These are phyloP conservation scores for Harpalus rufipes DNA, from an alignment of 2,888 invertebrate genomes.

Conservation along the genomic window DNA sequence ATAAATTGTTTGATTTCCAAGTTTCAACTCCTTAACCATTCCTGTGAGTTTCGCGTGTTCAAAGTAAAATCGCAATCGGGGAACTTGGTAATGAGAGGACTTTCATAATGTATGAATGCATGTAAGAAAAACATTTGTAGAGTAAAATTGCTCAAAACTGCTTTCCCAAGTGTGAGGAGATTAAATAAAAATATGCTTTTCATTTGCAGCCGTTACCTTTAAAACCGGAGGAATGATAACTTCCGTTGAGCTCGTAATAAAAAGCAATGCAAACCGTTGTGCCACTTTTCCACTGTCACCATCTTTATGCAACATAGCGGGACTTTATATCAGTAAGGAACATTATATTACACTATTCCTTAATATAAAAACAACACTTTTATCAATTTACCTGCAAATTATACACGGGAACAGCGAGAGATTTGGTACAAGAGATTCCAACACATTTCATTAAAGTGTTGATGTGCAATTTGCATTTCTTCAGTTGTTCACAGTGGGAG, in stretches of 20 bases:
- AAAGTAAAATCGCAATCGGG: slow-evolving; percentile 29
- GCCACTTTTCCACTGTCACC: slow-evolving; percentile 45
- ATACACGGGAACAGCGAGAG: background rate
- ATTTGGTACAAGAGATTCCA: too few relatives aligned
- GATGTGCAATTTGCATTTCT: too few relatives aligned
- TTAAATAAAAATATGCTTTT: slow-evolving; percentile 62
- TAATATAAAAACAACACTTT: slow-evolving; percentile 16
- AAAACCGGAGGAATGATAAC: slow-evolving; percentile 61
- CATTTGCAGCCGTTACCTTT: slow-evolving; percentile 62
- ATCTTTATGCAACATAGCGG: slow-evolving; percentile 25
- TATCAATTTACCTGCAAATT: slow-evolving; percentile 24
- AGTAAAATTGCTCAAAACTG: slow-evolving; percentile 58
- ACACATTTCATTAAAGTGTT: too few relatives aligned
- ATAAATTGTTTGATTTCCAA: background rate
- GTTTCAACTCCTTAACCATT: background rate
- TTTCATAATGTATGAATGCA: slow-evolving; percentile 47
- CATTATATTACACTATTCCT: slow-evolving; percentile 35
- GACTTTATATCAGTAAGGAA: slow-evolving; percentile 18
- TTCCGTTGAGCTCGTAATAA: slow-evolving; percentile 51
- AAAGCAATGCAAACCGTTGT: slow-evolving; percentile 60
- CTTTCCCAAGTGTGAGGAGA: slow-evolving; percentile 59
- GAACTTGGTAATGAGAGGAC: slow-evolving; percentile 41
- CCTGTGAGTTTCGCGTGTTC: background rate
- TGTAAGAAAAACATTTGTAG: slow-evolving; percentile 44
- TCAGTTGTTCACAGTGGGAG: too few relatives aligned